phyloP scores from a whole-genome alignment of 2,888 invertebrate species.

The Creontiades dilutus region DNA sequence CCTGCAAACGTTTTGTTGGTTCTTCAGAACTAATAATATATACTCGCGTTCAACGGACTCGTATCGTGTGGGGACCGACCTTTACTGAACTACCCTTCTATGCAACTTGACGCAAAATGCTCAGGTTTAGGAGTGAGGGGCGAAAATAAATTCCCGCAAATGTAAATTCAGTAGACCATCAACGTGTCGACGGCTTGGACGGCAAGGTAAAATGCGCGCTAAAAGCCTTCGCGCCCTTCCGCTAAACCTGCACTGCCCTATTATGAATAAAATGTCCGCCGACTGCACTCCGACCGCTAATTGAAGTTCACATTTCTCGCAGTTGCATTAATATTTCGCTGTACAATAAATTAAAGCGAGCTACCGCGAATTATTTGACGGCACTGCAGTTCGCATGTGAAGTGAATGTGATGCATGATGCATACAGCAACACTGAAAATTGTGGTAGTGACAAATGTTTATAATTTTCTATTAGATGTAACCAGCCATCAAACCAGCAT shows the following conservation, averaged over 20 bases:
- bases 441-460: no score
- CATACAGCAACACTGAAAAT: no score
- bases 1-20: no score
- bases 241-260: background rate
- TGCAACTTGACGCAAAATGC: background rate
- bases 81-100: background rate
- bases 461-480: no score
- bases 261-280: background rate
- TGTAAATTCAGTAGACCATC: background rate
- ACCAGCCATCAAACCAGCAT: no score
- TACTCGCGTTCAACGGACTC: background rate
- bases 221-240: slow-evolving; percentile 5
- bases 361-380: background rate
- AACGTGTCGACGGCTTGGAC: background rate
- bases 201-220: background rate
- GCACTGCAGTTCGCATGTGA: background rate
- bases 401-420: no score
- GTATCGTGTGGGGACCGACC: background rate
- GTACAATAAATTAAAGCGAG: background rate
- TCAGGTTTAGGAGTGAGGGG: background rate
- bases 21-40: no score
- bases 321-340: background rate
- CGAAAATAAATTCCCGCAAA: background rate
- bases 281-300: background rate
- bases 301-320: background rate